Evolutionary conservation across 2,888 invertebrate species (phyloP).

Genomic region (Tanytarsus gracilentus): DNA sequence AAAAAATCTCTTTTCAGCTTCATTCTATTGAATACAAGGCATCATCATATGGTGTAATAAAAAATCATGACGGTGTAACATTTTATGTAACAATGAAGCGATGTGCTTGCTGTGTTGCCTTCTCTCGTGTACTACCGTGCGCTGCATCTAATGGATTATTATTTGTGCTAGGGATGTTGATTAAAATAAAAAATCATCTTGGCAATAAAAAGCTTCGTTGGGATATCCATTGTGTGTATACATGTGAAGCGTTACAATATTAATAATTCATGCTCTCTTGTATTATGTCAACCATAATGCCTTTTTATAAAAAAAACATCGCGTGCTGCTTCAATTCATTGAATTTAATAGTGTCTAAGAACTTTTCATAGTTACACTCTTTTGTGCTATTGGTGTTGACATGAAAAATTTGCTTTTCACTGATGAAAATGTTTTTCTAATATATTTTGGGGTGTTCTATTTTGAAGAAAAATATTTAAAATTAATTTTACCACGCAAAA

Average conservation of each 20-base stretch:
- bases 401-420: neutral
- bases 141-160: slow-evolving; percentile 7
- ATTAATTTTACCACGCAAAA: no score
- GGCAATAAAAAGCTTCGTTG: neutral
- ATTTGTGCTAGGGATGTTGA: slow-evolving; percentile 3
- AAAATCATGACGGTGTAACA: slow-evolving; percentile 27
- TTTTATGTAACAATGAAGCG: slow-evolving; percentile 6
- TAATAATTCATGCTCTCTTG: slow-evolving; percentile 9
- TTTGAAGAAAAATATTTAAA: no score
- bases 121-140: neutral
- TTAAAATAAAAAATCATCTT: slow-evolving; percentile 13
- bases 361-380: no score
- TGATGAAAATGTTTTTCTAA: neutral
- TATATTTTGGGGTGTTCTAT: no score
- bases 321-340: no score
- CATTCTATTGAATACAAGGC: neutral
- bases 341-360: no score
- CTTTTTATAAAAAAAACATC: no score
- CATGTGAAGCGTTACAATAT: slow-evolving; percentile 3
- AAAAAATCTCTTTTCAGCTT: neutral
- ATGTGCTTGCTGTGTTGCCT: neutral
- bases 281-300: no score
- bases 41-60: slow-evolving; percentile 23
- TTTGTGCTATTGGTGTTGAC: no score
- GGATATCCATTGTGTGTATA: neutral